Conservation (phyloP, 92 coral and sea anemone genomes). For the Bergia puertoricense region DNA sequence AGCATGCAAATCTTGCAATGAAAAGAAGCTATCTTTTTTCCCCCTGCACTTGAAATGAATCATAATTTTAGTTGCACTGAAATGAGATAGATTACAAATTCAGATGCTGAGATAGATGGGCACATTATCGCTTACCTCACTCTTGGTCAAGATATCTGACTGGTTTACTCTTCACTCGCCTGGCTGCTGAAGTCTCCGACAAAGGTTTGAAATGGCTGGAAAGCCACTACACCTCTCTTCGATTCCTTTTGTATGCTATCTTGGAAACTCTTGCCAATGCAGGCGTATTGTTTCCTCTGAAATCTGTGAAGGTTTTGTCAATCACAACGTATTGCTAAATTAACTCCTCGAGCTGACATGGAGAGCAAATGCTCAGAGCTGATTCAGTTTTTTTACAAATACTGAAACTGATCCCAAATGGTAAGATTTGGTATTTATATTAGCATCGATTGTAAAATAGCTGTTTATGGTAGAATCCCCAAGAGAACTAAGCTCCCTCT, state of each 20-base stretch:
- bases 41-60: background rate
- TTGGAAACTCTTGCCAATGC: background rate
- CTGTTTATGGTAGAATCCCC: background rate
- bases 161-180: background rate
- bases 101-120: background rate
- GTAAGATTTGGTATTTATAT: background rate
- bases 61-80: background rate
- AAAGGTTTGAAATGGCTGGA: background rate
- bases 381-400: background rate
- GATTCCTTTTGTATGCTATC: background rate
- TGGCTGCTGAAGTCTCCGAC: background rate
- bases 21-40: too few relatives aligned
- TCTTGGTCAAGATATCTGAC: background rate
- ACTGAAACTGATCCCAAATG: background rate
- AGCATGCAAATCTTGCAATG: too few relatives aligned
- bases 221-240: background rate
- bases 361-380: background rate
- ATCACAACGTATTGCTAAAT: background rate
- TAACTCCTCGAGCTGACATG: background rate
- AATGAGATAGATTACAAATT: background rate
- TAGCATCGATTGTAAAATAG: background rate
- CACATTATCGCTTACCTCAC: constrained; percentile 8
- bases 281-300: background rate
- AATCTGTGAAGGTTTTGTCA: background rate
- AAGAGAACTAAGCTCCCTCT: background rate